Base-by-base conservation (phyloP, 1,140 invertebrate genomes). In the Lethrus apterus region DNA sequence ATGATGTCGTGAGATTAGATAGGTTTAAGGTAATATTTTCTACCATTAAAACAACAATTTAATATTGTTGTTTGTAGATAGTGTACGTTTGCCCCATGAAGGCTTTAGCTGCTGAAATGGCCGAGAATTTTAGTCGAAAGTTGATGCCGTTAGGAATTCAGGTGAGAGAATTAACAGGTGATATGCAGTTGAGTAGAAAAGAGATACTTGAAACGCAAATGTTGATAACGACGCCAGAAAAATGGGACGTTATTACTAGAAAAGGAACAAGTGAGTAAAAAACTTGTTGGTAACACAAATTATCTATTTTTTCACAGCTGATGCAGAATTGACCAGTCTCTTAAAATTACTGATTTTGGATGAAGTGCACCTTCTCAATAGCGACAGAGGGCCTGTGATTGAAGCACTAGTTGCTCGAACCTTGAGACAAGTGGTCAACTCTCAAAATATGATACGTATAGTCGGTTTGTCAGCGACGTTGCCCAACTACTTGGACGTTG, bases 1-100 rank as follows among this genome's bases (percentile, higher is more conserved):
- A 83, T 49, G 80, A 79, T 42, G 68, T 89, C 2, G 85, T 98
- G 44, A 81, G 85, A 67, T 89, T 86, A 63, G 83, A 96, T 70
- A 80, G 93, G 58, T 99, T 98, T 67, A 98, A 98, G 74, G 85
- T 89, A 63, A 62, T 38, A 21, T 3, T 11, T 34, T 14, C 14
- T 9, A 34, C 5, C 17, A 17, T 17, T 17, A 10, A 18, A 18
- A 0, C 19, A 3, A 8, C 14, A 34, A 7, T 9, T 34, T 34
- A 14, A 17, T 34, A 5, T 14, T 1, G 20, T 21, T 10, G 9
- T 71, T 42, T n/a, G n/a, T 55, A 92, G 81, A 95, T 99, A 58
- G 86, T 99, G 13, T 99, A 99, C 69, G 87, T 99, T 44, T 94
- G 95, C 2, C 97, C 97, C 7, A 99, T 99, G 96, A 99, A 99